phyloP scores from a whole-genome alignment of 2,888 invertebrate species.

The Chrysodeixis includens region DNA sequence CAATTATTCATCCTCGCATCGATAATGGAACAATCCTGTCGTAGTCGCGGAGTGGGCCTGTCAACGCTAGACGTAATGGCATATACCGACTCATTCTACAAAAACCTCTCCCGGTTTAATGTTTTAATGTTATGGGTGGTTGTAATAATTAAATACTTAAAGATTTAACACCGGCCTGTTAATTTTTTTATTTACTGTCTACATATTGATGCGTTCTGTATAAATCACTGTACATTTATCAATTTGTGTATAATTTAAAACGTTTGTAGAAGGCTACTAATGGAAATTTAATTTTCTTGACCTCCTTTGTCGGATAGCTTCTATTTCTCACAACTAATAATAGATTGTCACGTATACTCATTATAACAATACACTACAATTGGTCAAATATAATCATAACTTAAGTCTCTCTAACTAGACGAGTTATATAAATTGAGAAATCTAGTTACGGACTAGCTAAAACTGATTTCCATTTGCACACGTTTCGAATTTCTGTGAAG shows the following conservation, averaged over 20 bases:
- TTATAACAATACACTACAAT: not conserved
- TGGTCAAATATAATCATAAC: not conserved
- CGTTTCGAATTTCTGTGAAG: not conserved
- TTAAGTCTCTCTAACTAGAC: too few relatives aligned
- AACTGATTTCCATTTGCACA: not conserved
- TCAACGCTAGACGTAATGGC: slow-evolving; percentile 83
- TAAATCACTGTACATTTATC: not conserved
- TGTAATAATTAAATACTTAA: slow-evolving; percentile 30
- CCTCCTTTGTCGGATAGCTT: not conserved
- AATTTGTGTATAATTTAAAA: not conserved
- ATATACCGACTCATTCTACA: slow-evolving; percentile 68
- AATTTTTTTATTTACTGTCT: not conserved
- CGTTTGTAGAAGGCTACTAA: not conserved
- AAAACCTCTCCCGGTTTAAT: slow-evolving; percentile 72
- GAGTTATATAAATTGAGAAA: not conserved
- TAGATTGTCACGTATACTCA: not conserved
- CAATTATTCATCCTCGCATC: slow-evolving; percentile 83
- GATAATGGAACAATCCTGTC: slow-evolving; percentile 89
- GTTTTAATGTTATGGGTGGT: slow-evolving; percentile 43
- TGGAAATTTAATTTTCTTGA: not conserved
- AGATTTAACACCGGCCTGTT: not conserved
- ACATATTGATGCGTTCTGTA: not conserved
- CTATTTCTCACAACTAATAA: not conserved
- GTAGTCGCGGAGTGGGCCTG: slow-evolving; percentile 79
- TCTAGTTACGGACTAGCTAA: not conserved